Base-by-base conservation (phyloP, 2,888 invertebrate species). In the Steromphala cineraria region DNA sequence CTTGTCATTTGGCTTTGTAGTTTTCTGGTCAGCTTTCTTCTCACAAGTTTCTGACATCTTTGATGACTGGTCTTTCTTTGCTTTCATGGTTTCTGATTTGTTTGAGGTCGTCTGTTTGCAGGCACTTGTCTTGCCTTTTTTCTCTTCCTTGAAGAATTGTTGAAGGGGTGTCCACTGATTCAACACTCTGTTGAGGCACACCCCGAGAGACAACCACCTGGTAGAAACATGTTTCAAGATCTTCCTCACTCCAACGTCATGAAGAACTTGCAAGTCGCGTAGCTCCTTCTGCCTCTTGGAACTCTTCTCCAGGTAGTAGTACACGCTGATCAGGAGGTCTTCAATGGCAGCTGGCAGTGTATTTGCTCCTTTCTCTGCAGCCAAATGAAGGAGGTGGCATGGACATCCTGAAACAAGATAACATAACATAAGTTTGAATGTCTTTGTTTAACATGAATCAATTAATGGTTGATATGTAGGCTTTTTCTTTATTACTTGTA, bases 331-430 rank as follows among this genome's bases (percentile, higher is more conserved):
- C n/a, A 81, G 62, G 15, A 56, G 67, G 2, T 83, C 81, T n/a
- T 79, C 83, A 31, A 81, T 15, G 7, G 19, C n/a, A 3, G 53
- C 28, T 21, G 55, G 75, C 46, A 83, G 21, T 19, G 1, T n/a
- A 3, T 77, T 80, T 46, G 75, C 81, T 13, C 55, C 81, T 46
- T 81, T 81, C 31, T 81, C 78, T 21, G 81, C 81, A 15, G 83
- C 81, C 21, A 81, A 31, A 62, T 80, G 79, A 15, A 83, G 77
- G 1, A 83, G 67, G 56, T 83, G 83, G 46, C 83, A 81, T 15
- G 83, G 76, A 77, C 81, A 83, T 0, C 83, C 81, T 78, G 67
- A 75, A 56, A 46, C 5, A 5, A 19, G 24, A 56, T 8, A 56
- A 19, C 5, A 19, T 21, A 24, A n/a, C 56, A 56, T 19, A 19